phyloP scores from a whole-genome alignment of 2,113 vertebrate genomes.

The Hippocampus guttulatus region DNA sequence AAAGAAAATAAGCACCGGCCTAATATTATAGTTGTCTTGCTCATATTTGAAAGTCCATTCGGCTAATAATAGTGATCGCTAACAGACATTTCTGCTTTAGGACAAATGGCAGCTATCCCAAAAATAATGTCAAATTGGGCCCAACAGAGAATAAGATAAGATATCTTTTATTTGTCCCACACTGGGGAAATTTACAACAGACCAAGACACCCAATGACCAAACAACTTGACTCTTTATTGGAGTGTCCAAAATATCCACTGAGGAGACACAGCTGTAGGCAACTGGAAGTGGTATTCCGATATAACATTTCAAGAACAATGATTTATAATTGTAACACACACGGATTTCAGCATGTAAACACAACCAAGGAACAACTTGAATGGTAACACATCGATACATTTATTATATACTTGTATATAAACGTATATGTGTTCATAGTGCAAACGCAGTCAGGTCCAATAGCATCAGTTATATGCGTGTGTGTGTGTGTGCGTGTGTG shows the following conservation, averaged over 20 bases:
- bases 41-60: no score
- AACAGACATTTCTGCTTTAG: no score
- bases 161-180: no score
- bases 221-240: constrained; percentile 2
- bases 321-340: constrained; percentile 20
- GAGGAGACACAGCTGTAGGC: constrained; percentile 23
- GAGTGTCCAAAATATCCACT: constrained; percentile 2
- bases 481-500: not conserved
- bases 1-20: no score
- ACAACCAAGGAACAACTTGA: constrained; percentile 47
- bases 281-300: constrained; percentile 16
- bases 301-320: constrained; percentile 24
- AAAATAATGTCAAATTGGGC: no score
- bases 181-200: no score
- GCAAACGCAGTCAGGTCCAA: constrained; percentile 65
- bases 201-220: no score
- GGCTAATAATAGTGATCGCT: no score
- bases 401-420: constrained; percentile 31
- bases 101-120: no score
- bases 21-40: no score
- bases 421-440: constrained; percentile 61
- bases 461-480: constrained; percentile 37
- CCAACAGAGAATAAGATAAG: no score
- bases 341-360: constrained; percentile 54
- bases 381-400: constrained; percentile 33